phyloP scores from a whole-genome alignment of 2,888 invertebrate genomes.

The Agriopis aurantiaria region DNA sequence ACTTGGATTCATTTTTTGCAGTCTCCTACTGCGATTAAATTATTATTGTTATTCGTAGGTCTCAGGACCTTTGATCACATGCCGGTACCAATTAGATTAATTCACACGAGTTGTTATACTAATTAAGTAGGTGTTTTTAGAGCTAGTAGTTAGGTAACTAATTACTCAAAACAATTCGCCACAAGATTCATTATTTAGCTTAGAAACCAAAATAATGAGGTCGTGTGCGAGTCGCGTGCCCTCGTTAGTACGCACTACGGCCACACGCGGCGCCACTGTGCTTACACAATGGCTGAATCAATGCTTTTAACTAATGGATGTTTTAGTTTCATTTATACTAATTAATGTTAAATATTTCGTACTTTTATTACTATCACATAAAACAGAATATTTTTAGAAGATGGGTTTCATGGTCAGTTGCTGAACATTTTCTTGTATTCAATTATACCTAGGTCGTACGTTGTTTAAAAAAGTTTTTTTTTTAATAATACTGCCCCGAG shows the following conservation, averaged over 20 bases:
- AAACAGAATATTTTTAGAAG: too few relatives aligned
- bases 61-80: too few relatives aligned
- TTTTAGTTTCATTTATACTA: neutral
- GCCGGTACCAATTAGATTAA: too few relatives aligned
- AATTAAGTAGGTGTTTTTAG: neutral
- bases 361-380: too few relatives aligned
- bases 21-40: too few relatives aligned
- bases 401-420: neutral
- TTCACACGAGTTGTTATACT: too few relatives aligned
- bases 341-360: neutral
- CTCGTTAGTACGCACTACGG: constrained; percentile 60
- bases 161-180: neutral
- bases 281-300: constrained; percentile 2
- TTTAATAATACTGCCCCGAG: neutral
- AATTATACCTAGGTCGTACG: too few relatives aligned
- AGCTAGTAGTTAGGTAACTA: neutral
- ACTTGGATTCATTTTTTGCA: neutral
- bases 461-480: neutral
- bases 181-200: constrained; percentile 11
- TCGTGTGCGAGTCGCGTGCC: constrained; percentile 66
- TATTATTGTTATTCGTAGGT: too few relatives aligned
- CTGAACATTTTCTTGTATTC: neutral
- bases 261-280: constrained; percentile 65
- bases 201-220: constrained; percentile 26
- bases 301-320: neutral